Conservation (phyloP, 2,797 vertebrate genomes). For the Alfaro cultratus region DNA sequence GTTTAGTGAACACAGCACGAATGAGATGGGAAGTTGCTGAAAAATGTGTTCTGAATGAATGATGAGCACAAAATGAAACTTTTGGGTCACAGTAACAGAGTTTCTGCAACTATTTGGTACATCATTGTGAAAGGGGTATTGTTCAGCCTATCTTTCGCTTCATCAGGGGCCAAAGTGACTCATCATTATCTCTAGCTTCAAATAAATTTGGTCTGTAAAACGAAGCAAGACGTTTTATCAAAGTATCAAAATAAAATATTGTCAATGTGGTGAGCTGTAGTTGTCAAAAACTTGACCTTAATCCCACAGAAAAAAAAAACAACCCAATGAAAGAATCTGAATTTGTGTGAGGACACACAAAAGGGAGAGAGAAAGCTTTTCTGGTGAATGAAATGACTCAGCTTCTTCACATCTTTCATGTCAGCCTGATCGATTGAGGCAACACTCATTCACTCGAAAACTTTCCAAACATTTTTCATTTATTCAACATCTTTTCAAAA, state of each 20-base stretch:
- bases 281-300: neutral
- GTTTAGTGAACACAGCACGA: neutral
- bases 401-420: neutral
- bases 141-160: neutral
- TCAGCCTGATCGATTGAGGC: neutral
- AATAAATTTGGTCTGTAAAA: neutral
- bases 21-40: neutral
- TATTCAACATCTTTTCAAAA: neutral
- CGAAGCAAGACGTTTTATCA: neutral
- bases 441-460: neutral
- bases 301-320: neutral
- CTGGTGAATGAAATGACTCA: neutral
- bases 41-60: constrained; percentile 5
- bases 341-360: neutral
- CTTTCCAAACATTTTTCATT: neutral
- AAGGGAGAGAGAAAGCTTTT: neutral
- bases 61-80: neutral
- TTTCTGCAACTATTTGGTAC: neutral
- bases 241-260: neutral
- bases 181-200: neutral
- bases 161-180: neutral
- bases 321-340: neutral
- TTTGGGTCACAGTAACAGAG: neutral
- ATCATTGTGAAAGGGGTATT: neutral
- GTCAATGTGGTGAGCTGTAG: neutral